These are phyloP conservation scores for Lamprotornis superbus DNA, from an alignment of 2,113 vertebrate genomes.

Conservation along the genomic window DNA sequence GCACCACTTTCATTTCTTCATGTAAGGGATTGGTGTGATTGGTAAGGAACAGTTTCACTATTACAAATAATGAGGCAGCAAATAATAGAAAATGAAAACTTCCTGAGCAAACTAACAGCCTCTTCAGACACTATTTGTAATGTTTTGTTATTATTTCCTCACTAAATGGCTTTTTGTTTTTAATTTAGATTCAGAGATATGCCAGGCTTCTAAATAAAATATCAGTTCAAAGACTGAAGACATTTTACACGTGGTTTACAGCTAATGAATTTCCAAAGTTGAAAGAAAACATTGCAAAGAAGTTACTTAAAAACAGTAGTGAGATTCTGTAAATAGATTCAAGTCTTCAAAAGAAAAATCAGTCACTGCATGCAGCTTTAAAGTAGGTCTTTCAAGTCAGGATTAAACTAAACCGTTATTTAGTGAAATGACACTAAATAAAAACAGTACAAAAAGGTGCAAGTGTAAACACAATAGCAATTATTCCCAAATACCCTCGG, in stretches of 20 bases:
- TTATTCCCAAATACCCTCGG: not conserved
- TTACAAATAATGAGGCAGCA: constrained; percentile 63
- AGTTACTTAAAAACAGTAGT: constrained; percentile 20
- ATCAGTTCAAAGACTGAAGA: constrained; percentile 7
- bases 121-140: not conserved
- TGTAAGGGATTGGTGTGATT: not conserved
- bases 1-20: not conserved
- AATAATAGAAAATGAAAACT: constrained; percentile 49
- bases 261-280: constrained; percentile 21
- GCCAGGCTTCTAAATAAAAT: not conserved
- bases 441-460: not conserved
- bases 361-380: constrained; percentile 1
- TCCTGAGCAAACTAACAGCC: constrained; percentile 43
- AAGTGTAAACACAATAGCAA: not conserved
- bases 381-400: constrained; percentile 19
- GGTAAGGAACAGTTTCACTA: constrained; percentile 43
- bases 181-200: constrained; percentile 23
- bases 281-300: constrained; percentile 12
- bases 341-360: constrained; percentile 35
- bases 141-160: constrained; percentile 49
- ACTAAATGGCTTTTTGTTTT: not conserved
- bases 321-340: constrained; percentile 19
- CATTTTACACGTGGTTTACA: constrained; percentile 31
- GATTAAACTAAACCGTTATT: not conserved
- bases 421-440: not conserved